phyloP scores from a whole-genome alignment of 2,888 invertebrate species.

The Mesoligia furuncula region DNA sequence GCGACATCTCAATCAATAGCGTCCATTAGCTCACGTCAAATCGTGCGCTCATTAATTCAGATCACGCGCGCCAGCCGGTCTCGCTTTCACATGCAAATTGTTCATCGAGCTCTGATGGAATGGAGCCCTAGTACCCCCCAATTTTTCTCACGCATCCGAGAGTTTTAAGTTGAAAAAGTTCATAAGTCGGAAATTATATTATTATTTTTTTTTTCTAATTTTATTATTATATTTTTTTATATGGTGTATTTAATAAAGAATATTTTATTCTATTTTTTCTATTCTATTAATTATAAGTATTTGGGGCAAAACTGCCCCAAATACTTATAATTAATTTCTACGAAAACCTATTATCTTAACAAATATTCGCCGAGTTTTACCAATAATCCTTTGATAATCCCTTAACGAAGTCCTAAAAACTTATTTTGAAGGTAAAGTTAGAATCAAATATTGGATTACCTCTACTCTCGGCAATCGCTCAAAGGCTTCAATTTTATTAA shows the following conservation, averaged over 20 bases:
- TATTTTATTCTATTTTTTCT: too few relatives aligned
- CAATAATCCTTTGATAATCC: slow-evolving; percentile 7
- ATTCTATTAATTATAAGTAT: too few relatives aligned
- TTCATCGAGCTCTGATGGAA: slow-evolving; percentile 54
- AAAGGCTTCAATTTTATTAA: slow-evolving; percentile 24
- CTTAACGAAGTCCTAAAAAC: slow-evolving; percentile 17
- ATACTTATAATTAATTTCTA: too few relatives aligned
- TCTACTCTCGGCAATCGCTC: slow-evolving; percentile 1
- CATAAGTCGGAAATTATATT: slow-evolving; percentile 25
- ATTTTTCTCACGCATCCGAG: slow-evolving; percentile 55
- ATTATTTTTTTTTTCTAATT: too few relatives aligned
- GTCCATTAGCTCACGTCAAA: slow-evolving; percentile 59
- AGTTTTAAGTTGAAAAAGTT: slow-evolving; percentile 49
- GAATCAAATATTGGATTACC: slow-evolving; percentile 51
- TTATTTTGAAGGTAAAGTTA: slow-evolving; percentile 24
- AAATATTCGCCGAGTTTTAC: neutral
- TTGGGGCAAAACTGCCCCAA: too few relatives aligned
- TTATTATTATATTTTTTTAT: too few relatives aligned
- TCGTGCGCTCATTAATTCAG: slow-evolving; percentile 59
- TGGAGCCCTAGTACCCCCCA: slow-evolving; percentile 38
- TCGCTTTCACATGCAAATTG: slow-evolving; percentile 71
- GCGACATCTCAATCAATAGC: slow-evolving; percentile 62
- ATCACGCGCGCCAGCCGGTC: slow-evolving; percentile 55
- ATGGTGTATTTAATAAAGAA: too few relatives aligned
- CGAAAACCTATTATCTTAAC: neutral